Evolutionary conservation across 1,140 invertebrate genomes (phyloP), one percentile per base, ranked within the genome.

Genomic region (Sarcophaga bullata): DNA sequence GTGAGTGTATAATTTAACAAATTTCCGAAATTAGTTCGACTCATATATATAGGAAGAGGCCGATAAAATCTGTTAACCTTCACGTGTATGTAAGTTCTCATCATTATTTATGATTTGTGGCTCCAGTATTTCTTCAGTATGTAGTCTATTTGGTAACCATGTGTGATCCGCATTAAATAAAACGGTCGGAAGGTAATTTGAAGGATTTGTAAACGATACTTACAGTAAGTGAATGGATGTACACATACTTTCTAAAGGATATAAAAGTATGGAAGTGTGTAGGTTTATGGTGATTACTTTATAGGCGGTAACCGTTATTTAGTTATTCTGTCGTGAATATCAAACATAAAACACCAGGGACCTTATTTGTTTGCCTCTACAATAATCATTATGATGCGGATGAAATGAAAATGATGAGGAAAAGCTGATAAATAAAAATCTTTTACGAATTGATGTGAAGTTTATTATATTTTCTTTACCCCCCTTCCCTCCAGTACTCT

Each of bases 171-270:
- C 4, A 37, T 1, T 37, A 37, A 37, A 37, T 37, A 37, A 37
- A 37, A 37, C 25, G 25, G 25, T 37, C 25, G 25, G 25, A 37
- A 37, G 7, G n/a, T 9, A 68, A 68, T 68, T 68, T 68, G 17
- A 68, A 68, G 62, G 17, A 68, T 68, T 68, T 68, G 62, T 68
- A 68, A 68, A 68, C 19, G 62, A 68, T 68, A 68, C 62, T 37
- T 4, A 25, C 5, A 68, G 62, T 9, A 19, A 9, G 54, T 11
- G 25, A 4, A 58, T 15, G 54, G 13, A 58, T 13, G 11, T n/a
- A n/a, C 2, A n/a, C 25, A 37, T 37, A 37, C 4, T 37, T 37
- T 37, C 25, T 37, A n/a, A 58, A 13, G 54, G 54, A n/a, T 15
- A n/a, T n/a, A 58, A 13, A 15, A 58, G 25, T 37, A 37, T 37